These are phyloP conservation scores for Amblyraja radiata DNA, from an alignment of 2,797 vertebrate genomes.

Conservation along the genomic window DNA sequence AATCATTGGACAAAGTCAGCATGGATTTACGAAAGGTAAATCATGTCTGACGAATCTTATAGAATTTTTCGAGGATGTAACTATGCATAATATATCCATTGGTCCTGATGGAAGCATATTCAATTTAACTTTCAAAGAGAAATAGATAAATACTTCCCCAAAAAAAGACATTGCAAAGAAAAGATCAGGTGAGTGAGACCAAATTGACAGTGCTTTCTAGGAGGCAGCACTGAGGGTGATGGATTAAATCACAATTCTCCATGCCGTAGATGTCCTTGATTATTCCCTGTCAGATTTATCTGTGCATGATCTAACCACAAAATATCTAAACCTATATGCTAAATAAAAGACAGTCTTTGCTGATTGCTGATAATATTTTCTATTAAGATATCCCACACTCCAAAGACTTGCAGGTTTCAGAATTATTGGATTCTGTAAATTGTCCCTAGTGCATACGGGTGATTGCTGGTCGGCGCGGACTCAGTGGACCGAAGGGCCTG, in stretches of 20 bases:
- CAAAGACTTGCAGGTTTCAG: too few species aligned
- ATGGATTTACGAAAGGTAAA: too few species aligned
- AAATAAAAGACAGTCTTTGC: not conserved
- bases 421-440: too few species aligned
- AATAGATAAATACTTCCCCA: not conserved
- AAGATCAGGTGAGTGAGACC: not conserved
- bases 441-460: too few species aligned
- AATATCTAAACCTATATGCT: not conserved
- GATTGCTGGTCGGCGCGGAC: too few species aligned
- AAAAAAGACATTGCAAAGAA: not conserved
- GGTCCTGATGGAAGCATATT: not conserved
- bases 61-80: too few species aligned
- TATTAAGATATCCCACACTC: not conserved
- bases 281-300: not conserved
- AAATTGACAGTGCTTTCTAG: not conserved
- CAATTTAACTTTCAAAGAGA: not conserved
- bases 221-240: not conserved
- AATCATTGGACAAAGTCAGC: too few species aligned
- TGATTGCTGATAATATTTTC: not conserved
- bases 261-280: not conserved
- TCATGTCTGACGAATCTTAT: too few species aligned
- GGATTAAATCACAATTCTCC: not conserved
- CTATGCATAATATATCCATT: too few species aligned
- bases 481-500: too few species aligned
- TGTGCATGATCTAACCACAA: not conserved